phyloP scores from a whole-genome alignment of 2,113 vertebrate genomes.

The Lipophrys pholis region DNA sequence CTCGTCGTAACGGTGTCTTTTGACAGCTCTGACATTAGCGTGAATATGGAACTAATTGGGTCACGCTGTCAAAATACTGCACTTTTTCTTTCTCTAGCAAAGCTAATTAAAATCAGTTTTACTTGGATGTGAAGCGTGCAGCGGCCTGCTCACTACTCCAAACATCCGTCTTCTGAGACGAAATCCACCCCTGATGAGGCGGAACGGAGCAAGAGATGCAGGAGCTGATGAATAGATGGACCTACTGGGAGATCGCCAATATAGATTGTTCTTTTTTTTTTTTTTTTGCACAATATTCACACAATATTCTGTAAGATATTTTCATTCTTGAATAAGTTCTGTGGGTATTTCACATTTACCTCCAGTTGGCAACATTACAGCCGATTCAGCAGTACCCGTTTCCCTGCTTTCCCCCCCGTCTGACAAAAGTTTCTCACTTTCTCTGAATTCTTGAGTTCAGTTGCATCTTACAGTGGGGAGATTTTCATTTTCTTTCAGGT shows the following conservation, averaged over 20 bases:
- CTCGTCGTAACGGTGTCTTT: conserved; percentile 4
- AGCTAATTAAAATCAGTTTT: conserved; percentile 47
- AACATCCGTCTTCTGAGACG: conserved; percentile 59
- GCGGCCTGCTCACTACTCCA: background rate
- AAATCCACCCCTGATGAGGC: conserved; percentile 69
- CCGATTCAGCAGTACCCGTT: too few relatives aligned
- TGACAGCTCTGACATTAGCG: conserved; percentile 34
- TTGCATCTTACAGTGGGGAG: too few relatives aligned
- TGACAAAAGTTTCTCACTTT: too few relatives aligned
- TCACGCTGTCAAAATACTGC: background rate
- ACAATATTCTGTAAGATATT: too few relatives aligned
- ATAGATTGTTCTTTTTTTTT: too few relatives aligned
- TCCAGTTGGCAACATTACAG: too few relatives aligned
- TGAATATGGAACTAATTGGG: conserved; percentile 21
- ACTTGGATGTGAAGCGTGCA: conserved; percentile 29
- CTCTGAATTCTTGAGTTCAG: too few relatives aligned
- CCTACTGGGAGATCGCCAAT: background rate
- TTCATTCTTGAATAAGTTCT: too few relatives aligned
- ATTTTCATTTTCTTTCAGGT: background rate
- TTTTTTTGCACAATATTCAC: too few relatives aligned
- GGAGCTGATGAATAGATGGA: conserved; percentile 69
- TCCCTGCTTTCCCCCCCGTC: too few relatives aligned
- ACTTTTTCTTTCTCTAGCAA: conserved; percentile 36
- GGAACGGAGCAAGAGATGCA: conserved; percentile 52
- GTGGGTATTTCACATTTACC: too few relatives aligned